A percentile compares a stretch with the other conserved stretches of the same genome.
These are phyloP conservation scores for Plodia interpunctella DNA, from an alignment of 1,140 invertebrate species.

Conservation along the genomic window DNA sequence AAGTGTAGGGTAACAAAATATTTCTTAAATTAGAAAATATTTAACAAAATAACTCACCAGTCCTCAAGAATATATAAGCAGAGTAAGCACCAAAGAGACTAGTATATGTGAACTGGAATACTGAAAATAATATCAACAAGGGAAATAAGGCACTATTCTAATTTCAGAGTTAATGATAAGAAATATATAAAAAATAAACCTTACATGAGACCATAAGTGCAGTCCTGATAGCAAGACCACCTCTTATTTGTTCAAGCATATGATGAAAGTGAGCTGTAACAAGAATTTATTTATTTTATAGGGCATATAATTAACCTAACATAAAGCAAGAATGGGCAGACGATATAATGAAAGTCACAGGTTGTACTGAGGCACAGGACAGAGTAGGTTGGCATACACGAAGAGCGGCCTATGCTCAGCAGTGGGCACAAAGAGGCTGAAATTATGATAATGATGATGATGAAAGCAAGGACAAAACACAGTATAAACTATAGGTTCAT, in stretches of 20 bases:
- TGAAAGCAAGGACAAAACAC: too few species aligned
- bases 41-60: conserved; percentile 65
- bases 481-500: too few species aligned
- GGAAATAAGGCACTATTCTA: too few species aligned
- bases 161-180: neutral
- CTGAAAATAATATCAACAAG: conserved; percentile 60
- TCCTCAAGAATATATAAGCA: conserved; percentile 90
- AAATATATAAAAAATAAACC: conserved; percentile 22
- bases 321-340: too few species aligned
- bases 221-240: conserved; percentile 81
- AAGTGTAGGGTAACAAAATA: neutral
- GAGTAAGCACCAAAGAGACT: conserved; percentile 96
- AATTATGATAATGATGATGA: too few species aligned
- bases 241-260: conserved; percentile 87
- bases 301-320: too few species aligned
- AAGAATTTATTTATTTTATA: conserved; percentile 22
- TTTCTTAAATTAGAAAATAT: neutral
- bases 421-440: too few species aligned
- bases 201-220: conserved; percentile 84
- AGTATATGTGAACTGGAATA: conserved; percentile 94
- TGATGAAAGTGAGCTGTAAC: conserved; percentile 94
- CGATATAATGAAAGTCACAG: too few species aligned
- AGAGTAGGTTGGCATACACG: too few species aligned
- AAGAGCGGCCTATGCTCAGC: too few species aligned
- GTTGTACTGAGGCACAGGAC: too few species aligned